These are phyloP conservation scores for Trilocha varians DNA, from an alignment of 2,888 invertebrate species.

Conservation along the genomic window DNA sequence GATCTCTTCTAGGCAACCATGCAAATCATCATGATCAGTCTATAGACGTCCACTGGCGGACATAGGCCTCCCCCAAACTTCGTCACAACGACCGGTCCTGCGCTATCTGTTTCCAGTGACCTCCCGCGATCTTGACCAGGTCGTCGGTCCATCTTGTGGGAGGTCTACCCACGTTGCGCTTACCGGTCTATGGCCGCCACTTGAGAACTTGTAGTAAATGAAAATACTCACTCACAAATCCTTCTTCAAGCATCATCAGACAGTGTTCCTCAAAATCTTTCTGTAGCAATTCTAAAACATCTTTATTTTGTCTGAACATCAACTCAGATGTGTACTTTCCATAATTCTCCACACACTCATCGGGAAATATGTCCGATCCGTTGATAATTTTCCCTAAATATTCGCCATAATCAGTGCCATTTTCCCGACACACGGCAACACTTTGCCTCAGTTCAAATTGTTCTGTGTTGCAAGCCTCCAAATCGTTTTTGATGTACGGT, in stretches of 20 bases:
- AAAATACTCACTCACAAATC: constrained; percentile 48
- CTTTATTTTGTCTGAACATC: constrained; percentile 62
- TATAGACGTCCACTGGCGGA: too few relatives aligned
- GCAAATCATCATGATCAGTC: too few relatives aligned
- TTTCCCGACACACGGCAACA: constrained; percentile 23
- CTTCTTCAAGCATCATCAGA: constrained; percentile 46
- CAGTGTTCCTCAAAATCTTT: constrained; percentile 55
- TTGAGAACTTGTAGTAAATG: too few relatives aligned
- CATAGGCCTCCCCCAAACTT: too few relatives aligned
- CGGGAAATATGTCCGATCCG: constrained; percentile 47
- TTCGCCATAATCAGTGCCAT: constrained; percentile 30
- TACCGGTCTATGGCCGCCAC: too few relatives aligned
- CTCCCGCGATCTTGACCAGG: too few relatives aligned
- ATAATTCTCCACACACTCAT: constrained; percentile 44
- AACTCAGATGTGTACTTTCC: constrained; percentile 57
- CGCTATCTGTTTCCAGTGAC: too few relatives aligned
- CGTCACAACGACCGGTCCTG: too few relatives aligned
- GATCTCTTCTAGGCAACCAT: too few relatives aligned
- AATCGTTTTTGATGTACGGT: constrained; percentile 40
- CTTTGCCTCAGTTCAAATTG: constrained; percentile 44
- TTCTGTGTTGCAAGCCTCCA: constrained; percentile 48
- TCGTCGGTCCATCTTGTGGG: too few relatives aligned
- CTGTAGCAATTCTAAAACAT: constrained; percentile 44
- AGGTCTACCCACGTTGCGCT: too few relatives aligned
- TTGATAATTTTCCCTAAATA: constrained; percentile 41